These are phyloP conservation scores for Sphaeramia orbicularis DNA, from an alignment of 2,797 vertebrate species.

Conservation along the genomic window DNA sequence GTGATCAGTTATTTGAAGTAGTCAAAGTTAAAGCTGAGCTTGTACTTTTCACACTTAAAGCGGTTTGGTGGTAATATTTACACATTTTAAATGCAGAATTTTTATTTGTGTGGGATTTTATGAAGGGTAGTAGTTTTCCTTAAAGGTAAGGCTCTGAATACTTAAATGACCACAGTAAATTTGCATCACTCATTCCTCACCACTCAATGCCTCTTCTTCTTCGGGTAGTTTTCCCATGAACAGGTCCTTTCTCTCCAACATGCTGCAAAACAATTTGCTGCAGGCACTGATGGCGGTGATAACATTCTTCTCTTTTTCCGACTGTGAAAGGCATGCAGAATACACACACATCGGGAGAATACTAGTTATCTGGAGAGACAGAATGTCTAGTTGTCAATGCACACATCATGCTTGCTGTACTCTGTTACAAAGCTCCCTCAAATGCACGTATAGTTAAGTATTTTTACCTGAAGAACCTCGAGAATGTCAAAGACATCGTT, in stretches of 20 bases:
- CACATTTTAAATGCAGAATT: too few relatives aligned
- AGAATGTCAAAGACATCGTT: conserved; percentile 92
- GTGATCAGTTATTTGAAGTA: too few relatives aligned
- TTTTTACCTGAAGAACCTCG: conserved; percentile 87
- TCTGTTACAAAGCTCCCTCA: too few relatives aligned
- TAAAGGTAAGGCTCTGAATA: too few relatives aligned
- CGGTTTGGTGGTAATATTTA: too few relatives aligned
- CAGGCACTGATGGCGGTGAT: conserved; percentile 80
- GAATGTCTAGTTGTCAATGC: too few relatives aligned
- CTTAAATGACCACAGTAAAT: too few relatives aligned
- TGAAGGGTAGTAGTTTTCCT: too few relatives aligned
- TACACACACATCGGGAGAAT: background rate
- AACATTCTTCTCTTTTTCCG: conserved; percentile 82
- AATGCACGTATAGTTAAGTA: accelerated
- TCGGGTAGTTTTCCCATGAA: conserved; percentile 87
- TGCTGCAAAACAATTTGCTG: conserved; percentile 86
- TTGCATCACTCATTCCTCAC: conserved; percentile 66
- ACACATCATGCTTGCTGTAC: background rate
- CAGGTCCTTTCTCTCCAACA: conserved; percentile 89
- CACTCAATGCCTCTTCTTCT: conserved; percentile 84
- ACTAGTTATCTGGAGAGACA: too few relatives aligned
- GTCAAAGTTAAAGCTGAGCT: too few relatives aligned
- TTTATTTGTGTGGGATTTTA: too few relatives aligned
- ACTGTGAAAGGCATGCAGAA: conserved; percentile 71
- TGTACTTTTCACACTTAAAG: too few relatives aligned